These are phyloP conservation scores for Alectura lathami DNA, from an alignment of 2,113 vertebrate genomes.

Conservation along the genomic window DNA sequence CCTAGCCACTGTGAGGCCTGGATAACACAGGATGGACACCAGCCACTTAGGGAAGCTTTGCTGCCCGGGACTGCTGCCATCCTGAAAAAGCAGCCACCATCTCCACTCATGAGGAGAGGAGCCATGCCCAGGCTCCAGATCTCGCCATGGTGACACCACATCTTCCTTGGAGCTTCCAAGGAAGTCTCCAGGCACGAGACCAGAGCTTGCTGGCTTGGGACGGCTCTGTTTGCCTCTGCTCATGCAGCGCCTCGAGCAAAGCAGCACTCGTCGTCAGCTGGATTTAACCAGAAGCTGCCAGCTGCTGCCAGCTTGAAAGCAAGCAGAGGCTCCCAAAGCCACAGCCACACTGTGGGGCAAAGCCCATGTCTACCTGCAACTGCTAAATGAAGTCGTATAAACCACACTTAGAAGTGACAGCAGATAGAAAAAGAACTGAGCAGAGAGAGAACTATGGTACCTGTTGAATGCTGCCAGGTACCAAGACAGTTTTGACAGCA, in stretches of 20 bases:
- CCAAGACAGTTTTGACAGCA: not conserved
- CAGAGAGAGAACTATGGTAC: not conserved
- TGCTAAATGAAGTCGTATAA: not conserved
- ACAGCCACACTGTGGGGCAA: not conserved
- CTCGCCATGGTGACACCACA: accelerated
- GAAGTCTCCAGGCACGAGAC: not conserved
- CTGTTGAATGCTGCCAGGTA: not conserved
- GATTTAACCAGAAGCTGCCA: not conserved
- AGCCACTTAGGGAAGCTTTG: not conserved
- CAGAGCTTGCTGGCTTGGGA: not conserved
- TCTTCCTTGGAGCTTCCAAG: not conserved
- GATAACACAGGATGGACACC: not conserved
- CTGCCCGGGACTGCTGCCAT: accelerated
- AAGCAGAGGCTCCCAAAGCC: not conserved
- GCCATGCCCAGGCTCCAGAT: accelerated
- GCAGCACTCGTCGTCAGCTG: accelerated
- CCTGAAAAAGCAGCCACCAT: not conserved
- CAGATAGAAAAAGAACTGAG: not conserved
- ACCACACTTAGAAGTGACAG: not conserved
- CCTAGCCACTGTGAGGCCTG: not conserved
- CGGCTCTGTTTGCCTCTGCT: accelerated
- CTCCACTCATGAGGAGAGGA: not conserved
- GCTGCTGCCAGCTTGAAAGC: not conserved
- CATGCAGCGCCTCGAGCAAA: not conserved
- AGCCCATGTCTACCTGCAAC: not conserved